Conservation (phyloP, 2,797 vertebrate species). For the Xiphophorus birchmanni region DNA sequence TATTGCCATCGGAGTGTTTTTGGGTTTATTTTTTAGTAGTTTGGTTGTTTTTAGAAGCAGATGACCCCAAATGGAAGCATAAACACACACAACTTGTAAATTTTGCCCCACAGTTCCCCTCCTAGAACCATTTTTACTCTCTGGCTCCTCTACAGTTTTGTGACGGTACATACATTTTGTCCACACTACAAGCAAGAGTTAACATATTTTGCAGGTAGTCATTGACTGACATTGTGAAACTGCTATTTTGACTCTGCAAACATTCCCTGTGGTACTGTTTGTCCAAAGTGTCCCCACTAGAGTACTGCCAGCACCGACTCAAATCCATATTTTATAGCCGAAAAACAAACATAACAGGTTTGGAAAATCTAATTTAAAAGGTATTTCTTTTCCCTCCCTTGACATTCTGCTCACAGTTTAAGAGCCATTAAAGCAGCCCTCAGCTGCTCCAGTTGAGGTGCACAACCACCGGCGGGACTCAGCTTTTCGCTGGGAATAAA, state of each 20-base stretch:
- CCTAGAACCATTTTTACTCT: neutral
- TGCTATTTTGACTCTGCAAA: neutral
- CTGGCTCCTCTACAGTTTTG: neutral
- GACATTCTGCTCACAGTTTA: conserved; percentile 14
- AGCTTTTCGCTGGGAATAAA: conserved; percentile 22
- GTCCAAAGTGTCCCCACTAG: neutral
- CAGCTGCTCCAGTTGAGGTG: conserved; percentile 37
- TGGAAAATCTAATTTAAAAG: conserved; percentile 4
- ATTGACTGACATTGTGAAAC: neutral
- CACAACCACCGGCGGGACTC: neutral
- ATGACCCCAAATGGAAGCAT: no score
- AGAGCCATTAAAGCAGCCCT: conserved; percentile 28
- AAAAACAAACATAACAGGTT: neutral
- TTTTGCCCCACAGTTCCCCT: no score
- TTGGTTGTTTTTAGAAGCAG: no score
- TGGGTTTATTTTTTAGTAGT: no score
- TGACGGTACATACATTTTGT: neutral
- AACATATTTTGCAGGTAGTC: neutral
- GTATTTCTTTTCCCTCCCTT: conserved; percentile 17
- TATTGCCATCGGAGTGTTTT: no score
- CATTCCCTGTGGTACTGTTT: neutral
- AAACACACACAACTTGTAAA: no score
- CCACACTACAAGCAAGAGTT: neutral
- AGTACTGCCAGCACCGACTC: neutral
- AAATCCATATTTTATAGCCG: neutral